Evolutionary conservation across 1,140 invertebrate genomes (phyloP).

Genomic region (Harpegnathos saltator): DNA sequence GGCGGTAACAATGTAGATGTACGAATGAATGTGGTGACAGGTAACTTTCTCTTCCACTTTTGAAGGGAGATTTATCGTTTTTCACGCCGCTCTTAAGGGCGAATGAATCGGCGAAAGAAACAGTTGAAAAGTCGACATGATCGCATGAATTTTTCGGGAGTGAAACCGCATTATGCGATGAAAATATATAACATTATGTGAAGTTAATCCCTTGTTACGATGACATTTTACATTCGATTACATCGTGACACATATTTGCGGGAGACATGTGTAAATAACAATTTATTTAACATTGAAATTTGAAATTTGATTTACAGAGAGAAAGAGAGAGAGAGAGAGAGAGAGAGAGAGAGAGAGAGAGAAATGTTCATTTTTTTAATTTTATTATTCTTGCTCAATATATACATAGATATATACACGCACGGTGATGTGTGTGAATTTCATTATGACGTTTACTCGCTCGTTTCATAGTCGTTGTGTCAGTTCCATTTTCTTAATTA

Average conservation of each 20-base stretch:
- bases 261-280: too few species aligned
- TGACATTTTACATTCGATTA: too few species aligned
- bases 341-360: too few species aligned
- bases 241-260: too few species aligned
- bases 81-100: not conserved
- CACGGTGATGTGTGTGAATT: not conserved
- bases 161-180: not conserved
- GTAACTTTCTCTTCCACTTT: not conserved
- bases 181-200: too few species aligned
- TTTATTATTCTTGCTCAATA: not conserved
- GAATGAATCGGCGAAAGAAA: not conserved
- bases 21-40: not conserved
- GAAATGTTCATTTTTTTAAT: not conserved
- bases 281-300: too few species aligned
- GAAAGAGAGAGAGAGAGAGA: too few species aligned
- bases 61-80: constrained; percentile 17
- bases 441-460: not conserved
- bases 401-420: too few species aligned
- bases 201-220: too few species aligned
- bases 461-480: not conserved
- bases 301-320: too few species aligned
- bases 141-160: not conserved
- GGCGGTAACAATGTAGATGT: not conserved
- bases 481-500: constrained; percentile 49
- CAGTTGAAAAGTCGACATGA: not conserved